Evolutionary conservation across 2,113 vertebrate genomes (phyloP).

Genomic region (Fregata magnificens): DNA sequence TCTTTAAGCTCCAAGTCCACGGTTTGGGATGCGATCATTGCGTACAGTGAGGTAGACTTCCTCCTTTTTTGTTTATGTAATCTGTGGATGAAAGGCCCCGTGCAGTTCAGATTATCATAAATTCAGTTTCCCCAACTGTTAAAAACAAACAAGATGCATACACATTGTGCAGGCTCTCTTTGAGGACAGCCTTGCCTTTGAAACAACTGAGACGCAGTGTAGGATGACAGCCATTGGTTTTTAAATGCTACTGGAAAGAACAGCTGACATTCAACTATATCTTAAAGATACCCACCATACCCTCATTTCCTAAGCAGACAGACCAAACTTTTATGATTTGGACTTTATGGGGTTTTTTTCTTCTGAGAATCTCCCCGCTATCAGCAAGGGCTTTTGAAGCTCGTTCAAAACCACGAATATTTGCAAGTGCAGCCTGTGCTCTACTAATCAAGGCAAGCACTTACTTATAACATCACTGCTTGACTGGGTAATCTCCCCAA

Average conservation of each 20-base stretch:
- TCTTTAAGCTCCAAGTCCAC: not conserved
- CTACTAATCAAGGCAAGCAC: not conserved
- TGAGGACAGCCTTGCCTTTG: not conserved
- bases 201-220: not conserved
- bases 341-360: not conserved
- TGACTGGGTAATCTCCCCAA: not conserved
- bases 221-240: not conserved
- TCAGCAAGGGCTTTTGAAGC: not conserved
- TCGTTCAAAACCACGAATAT: not conserved
- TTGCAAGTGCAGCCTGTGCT: not conserved
- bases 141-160: not conserved
- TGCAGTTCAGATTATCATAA: not conserved
- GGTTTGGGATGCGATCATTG: not conserved
- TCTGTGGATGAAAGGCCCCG: not conserved
- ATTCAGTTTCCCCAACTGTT: not conserved
- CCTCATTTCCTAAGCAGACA: not conserved
- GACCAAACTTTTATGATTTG: not conserved
- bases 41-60: not conserved
- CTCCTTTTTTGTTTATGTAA: not conserved
- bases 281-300: not conserved
- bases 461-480: slow-evolving; percentile 12
- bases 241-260: not conserved
- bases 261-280: not conserved
- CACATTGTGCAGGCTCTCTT: not conserved
- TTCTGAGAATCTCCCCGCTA: not conserved